Evolutionary conservation across 2,113 vertebrate genomes (phyloP).

Genomic region (Phrynocephalus versicolor): DNA sequence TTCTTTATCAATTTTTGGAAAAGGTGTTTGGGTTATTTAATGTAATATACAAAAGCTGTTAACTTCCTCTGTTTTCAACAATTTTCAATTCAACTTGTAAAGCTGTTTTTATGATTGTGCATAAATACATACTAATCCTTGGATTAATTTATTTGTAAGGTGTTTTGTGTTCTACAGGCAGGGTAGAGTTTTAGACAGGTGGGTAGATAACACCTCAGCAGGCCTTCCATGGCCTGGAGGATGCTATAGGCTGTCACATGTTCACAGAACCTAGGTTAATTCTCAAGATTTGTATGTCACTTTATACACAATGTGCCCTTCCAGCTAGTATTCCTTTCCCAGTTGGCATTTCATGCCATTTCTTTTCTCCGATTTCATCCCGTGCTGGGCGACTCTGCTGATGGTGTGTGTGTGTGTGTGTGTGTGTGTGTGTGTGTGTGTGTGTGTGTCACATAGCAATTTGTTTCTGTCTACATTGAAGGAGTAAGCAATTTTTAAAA

Average conservation of each 20-base stretch:
- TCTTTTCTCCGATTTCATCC: too few relatives aligned
- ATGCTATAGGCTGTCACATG: too few relatives aligned
- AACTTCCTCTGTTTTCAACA: conserved; percentile 79
- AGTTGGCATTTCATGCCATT: neutral
- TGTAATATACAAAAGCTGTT: conserved; percentile 83
- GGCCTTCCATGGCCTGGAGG: too few relatives aligned
- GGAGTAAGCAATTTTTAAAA: neutral
- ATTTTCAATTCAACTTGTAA: conserved; percentile 83
- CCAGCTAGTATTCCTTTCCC: neutral
- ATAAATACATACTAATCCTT: conserved; percentile 88
- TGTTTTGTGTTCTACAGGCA: conserved; percentile 8
- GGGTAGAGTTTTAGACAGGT: neutral
- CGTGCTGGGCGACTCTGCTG: neutral
- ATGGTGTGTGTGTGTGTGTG: neutral
- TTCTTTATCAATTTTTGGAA: conserved; percentile 80
- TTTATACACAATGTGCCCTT: neutral
- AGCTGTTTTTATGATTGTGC: conserved; percentile 84
- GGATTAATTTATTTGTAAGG: conserved; percentile 58
- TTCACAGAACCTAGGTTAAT: too few relatives aligned
- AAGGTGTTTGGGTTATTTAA: conserved; percentile 87
- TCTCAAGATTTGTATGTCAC: neutral
- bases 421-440: too few relatives aligned
- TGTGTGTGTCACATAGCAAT: too few relatives aligned
- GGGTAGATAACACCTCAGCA: too few relatives aligned
- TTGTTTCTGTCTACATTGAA: neutral